Evolutionary conservation across 2,113 vertebrate genomes (phyloP).

Genomic region (Boleophthalmus pectinirostris): DNA sequence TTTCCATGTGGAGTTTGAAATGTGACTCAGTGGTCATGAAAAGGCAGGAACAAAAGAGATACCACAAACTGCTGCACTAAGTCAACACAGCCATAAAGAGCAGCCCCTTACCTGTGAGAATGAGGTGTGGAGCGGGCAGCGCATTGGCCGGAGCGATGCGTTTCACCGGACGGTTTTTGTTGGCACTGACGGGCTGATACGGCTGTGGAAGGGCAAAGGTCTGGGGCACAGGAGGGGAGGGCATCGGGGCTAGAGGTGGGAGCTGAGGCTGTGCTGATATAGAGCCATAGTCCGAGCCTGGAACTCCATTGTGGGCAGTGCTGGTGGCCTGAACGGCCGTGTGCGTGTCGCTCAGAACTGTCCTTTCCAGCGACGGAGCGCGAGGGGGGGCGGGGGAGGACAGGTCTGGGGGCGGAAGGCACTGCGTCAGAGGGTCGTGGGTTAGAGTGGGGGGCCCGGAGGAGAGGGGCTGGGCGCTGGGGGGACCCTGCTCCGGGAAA

Average conservation of each 20-base stretch:
- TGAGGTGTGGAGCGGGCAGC: conserved; percentile 74
- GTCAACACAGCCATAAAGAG: conserved; percentile 12
- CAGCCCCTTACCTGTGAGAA: conserved; percentile 70
- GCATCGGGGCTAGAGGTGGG: conserved; percentile 61
- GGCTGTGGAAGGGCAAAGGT: conserved; percentile 83
- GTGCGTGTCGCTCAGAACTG: conserved; percentile 74
- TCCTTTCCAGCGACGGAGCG: conserved; percentile 33
- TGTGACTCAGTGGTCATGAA: neutral
- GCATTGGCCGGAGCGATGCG: conserved; percentile 83
- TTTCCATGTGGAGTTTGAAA: neutral
- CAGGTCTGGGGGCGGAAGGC: conserved; percentile 53
- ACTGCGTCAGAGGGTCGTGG: conserved; percentile 46
- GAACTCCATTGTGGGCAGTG: conserved; percentile 74
- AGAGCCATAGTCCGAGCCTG: conserved; percentile 75
- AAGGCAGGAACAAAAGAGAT: neutral
- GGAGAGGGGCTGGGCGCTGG: conserved; percentile 31
- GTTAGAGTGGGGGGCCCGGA: conserved; percentile 26
- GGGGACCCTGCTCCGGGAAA: conserved; percentile 50
- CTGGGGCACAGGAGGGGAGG: conserved; percentile 67
- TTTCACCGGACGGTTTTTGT: conserved; percentile 81
- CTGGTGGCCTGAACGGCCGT: conserved; percentile 78
- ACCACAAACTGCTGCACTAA: neutral
- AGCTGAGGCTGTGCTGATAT: conserved; percentile 64
- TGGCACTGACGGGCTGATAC: conserved; percentile 70
- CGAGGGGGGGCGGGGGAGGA: conserved; percentile 32